Base-by-base conservation (phyloP, 2,113 vertebrate genomes). In the Amphilophus citrinellus region DNA sequence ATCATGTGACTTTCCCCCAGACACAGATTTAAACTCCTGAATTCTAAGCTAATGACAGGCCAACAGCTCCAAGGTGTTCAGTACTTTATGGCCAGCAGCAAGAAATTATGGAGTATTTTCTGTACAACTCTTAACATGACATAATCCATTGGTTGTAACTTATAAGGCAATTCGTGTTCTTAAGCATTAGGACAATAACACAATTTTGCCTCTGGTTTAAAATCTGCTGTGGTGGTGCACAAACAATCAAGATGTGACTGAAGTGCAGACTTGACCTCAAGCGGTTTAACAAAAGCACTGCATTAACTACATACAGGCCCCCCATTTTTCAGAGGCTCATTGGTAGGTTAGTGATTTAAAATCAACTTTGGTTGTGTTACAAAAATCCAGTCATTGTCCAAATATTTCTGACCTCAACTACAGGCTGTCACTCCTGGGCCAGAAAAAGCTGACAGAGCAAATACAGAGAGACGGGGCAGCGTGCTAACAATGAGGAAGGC, bases 1-100 rank as follows among this genome's bases (percentile, higher is more conserved):
- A 57, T 60, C 85, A 47, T 61, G 83, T 81, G 81, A 81, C 65
- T n/a, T 53, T 58, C 10, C 37, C 37, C 30, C 84, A 77, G 76
- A 80, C 59, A 84, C 84, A 53, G 58, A 22, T 44, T 80, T 83
- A 50, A 80, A 83, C 77, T 44, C 37, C 27, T 62, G 61, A 71
- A 68, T 39, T 76, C 10, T 37, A 76, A 50, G n/a, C 27, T 24
- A 15, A 15, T 17, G 39, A 50, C 17, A 73, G 50, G 47, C 14
- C 22, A 22, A 35, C 58, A 24, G 15, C 4, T 57, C 47, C 47
- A 56, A 37, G 44, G 50, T 76, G 47, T 57, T 57, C 20, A 22
- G 4, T 75, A 73, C 27, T 2, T 27, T 73, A 56, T 53, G 32
- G 47, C 10, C 2, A 73, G 47, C 27, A 32, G 27, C 68, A 73